Evolutionary conservation across 64 coral and sea anemone species (phyloP).

Genomic region (Acropora yongei): DNA sequence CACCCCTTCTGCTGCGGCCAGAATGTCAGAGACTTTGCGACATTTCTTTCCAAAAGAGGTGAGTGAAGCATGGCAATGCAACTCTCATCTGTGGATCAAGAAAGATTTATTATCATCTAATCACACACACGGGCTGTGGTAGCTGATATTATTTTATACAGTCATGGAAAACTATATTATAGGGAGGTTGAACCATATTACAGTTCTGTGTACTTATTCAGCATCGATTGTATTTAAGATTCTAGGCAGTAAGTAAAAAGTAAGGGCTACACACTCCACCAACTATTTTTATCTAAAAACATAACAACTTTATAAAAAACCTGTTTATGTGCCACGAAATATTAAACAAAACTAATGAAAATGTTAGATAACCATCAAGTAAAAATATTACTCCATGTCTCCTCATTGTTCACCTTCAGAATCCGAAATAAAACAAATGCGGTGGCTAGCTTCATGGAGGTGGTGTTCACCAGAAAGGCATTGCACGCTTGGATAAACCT

Average conservation of each 20-base stretch:
- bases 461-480: background rate
- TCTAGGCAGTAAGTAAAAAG: background rate
- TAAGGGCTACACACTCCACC: background rate
- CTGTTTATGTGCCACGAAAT: too few species aligned
- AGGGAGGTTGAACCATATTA: too few species aligned
- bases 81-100: conserved; percentile 41
- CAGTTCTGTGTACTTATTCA: too few species aligned
- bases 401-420: background rate
- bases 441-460: conserved; percentile 23
- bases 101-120: background rate
- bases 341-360: too few species aligned
- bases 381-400: background rate
- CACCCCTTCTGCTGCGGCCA: conserved; percentile 44
- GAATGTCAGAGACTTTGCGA: conserved; percentile 30
- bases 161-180: background rate
- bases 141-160: background rate
- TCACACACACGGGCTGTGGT: background rate
- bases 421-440: conserved; percentile 14
- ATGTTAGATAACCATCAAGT: background rate
- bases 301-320: background rate
- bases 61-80: conserved; percentile 51
- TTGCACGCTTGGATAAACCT: conserved; percentile 19
- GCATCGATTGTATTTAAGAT: background rate
- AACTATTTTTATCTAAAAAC: background rate
- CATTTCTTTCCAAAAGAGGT: conserved; percentile 20